These are phyloP conservation scores for Pseudococcus longispinus DNA, from an alignment of 2,888 invertebrate species.

Conservation along the genomic window DNA sequence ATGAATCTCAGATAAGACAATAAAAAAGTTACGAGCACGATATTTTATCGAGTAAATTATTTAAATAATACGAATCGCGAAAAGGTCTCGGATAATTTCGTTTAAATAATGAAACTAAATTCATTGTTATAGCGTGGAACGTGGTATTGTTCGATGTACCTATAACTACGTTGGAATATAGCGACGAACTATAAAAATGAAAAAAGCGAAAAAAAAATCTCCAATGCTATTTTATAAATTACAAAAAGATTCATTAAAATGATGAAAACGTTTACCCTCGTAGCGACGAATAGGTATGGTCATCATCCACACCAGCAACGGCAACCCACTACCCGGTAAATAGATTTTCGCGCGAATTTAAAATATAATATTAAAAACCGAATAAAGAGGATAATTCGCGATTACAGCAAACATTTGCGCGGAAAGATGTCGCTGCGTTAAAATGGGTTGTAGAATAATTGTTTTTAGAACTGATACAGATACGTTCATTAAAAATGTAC, in stretches of 20 bases:
- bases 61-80: not conserved
- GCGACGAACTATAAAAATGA: not conserved
- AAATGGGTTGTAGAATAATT: not conserved
- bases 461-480: not conserved
- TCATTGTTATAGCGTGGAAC: not conserved
- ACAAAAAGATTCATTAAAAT: conserved; percentile 3
- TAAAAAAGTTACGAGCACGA: not conserved
- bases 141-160: not conserved
- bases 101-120: not conserved
- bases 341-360: not conserved
- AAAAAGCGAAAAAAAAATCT: not conserved
- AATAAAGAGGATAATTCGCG: not conserved
- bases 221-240: not conserved
- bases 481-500: conserved; percentile 6
- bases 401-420: not conserved
- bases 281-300: not conserved
- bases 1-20: not conserved
- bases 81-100: not conserved
- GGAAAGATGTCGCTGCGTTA: not conserved
- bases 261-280: not conserved
- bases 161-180: not conserved
- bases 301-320: too few species aligned
- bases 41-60: conserved; percentile 1
- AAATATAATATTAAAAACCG: not conserved
- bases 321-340: not conserved